Conservation (phyloP, 1,140 invertebrate genomes). For the Caligus rogercresseyi region DNA sequence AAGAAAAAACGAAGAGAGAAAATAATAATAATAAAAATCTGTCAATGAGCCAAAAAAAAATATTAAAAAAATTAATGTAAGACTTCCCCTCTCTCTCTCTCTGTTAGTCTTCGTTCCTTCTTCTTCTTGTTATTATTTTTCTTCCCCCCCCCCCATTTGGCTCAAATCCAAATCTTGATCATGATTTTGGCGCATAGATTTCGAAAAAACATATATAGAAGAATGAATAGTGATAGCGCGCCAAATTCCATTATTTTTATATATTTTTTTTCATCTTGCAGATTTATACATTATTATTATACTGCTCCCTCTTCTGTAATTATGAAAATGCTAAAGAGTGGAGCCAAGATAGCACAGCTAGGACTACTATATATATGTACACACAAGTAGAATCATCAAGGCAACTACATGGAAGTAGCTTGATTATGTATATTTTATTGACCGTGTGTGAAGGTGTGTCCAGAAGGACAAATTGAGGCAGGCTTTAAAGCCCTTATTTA, state of each 20-base stretch:
- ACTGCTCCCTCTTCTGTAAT: neutral
- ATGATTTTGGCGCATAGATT: neutral
- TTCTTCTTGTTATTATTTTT: too few species aligned
- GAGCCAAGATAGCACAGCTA: neutral
- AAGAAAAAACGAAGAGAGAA: neutral
- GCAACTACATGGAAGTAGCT: too few species aligned
- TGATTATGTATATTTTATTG: too few species aligned
- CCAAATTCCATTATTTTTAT: neutral
- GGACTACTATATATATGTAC: too few species aligned
- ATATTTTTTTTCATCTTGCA: neutral
- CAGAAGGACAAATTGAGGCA: too few species aligned
- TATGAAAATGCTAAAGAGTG: neutral
- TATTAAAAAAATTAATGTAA: slow-evolving; percentile 1
- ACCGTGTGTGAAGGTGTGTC: too few species aligned
- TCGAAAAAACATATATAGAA: neutral
- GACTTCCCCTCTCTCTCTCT: neutral
- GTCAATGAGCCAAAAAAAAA: neutral
- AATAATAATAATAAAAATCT: too few species aligned
- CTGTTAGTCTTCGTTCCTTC: neutral
- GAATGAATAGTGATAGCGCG: neutral
- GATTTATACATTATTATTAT: neutral
- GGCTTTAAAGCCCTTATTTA: too few species aligned
- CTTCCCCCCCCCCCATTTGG: neutral
- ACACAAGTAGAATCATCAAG: too few species aligned
- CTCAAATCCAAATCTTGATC: neutral